A percentile compares a stretch with the other conserved stretches of the same genome.
Conservation (phyloP, 2,888 invertebrate species). For the Celastrina argiolus region DNA sequence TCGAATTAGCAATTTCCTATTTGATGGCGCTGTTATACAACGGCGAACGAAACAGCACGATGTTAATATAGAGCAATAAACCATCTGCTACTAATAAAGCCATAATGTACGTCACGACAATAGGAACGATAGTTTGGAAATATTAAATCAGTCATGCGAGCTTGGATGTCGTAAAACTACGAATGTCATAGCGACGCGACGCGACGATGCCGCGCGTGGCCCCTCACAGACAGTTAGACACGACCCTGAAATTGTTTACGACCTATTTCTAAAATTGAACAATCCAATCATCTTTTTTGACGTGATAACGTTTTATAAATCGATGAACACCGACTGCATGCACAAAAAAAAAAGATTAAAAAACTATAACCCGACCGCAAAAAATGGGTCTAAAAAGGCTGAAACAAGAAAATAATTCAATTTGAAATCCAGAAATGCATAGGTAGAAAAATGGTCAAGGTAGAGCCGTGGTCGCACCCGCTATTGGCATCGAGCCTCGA, state of each 20-base stretch:
- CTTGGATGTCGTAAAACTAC: constrained; percentile 15
- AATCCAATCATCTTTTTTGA: not conserved
- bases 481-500: no score
- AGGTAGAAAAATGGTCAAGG: no score
- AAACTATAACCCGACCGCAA: no score
- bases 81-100: constrained; percentile 19
- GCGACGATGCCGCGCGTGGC: not conserved
- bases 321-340: no score
- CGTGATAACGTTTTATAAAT: no score
- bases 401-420: no score
- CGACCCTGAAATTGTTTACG: constrained; percentile 1
- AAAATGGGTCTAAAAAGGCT: no score
- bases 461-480: no score
- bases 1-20: not conserved
- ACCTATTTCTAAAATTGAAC: not conserved
- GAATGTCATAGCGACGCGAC: not conserved
- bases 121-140: constrained; percentile 15
- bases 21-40: constrained; percentile 3
- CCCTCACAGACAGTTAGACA: not conserved
- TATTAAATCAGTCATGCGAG: constrained; percentile 21
- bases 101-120: constrained; percentile 19
- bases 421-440: no score
- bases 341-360: no score
- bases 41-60: constrained; percentile 1
- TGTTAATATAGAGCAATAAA: constrained; percentile 9